Conservation (phyloP, 2,113 vertebrate genomes). For the Zeus faber region DNA sequence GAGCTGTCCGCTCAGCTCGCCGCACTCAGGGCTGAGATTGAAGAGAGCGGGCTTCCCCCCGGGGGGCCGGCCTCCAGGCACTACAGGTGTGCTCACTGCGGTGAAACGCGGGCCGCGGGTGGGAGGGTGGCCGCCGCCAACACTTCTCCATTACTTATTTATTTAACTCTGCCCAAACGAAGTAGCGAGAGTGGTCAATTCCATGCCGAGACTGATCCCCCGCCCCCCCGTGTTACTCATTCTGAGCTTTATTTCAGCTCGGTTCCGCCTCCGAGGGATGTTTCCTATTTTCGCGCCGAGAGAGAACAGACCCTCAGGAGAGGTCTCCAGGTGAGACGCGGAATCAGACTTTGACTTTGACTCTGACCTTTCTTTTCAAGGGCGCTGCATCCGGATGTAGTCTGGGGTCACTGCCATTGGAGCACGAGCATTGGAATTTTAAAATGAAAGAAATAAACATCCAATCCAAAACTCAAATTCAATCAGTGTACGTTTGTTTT, state of each 20-base stretch:
- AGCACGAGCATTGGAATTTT: too few species aligned
- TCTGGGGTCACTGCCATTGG: neutral
- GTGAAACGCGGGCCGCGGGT: neutral
- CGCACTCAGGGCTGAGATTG: constrained; percentile 67
- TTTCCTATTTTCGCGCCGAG: constrained; percentile 73
- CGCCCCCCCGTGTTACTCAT: neutral
- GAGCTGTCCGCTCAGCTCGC: constrained; percentile 63
- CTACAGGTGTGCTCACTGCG: constrained; percentile 51
- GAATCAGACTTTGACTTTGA: too few species aligned
- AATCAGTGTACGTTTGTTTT: too few species aligned
- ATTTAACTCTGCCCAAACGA: too few species aligned
- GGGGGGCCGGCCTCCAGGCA: constrained; percentile 13
- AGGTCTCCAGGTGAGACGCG: constrained; percentile 66
- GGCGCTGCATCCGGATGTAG: neutral
- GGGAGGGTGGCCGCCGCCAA: too few species aligned
- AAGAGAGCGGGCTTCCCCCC: constrained; percentile 46
- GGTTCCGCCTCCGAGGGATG: constrained; percentile 71
- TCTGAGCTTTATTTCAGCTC: constrained; percentile 57
- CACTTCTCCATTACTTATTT: too few species aligned
- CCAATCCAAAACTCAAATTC: too few species aligned
- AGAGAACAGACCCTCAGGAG: constrained; percentile 69
- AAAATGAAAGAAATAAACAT: too few species aligned
- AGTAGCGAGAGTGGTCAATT: neutral
- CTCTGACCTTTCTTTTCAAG: neutral
- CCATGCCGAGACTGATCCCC: neutral